Base-by-base conservation (phyloP, 1,140 invertebrate species). In the Sitophilus oryzae region DNA sequence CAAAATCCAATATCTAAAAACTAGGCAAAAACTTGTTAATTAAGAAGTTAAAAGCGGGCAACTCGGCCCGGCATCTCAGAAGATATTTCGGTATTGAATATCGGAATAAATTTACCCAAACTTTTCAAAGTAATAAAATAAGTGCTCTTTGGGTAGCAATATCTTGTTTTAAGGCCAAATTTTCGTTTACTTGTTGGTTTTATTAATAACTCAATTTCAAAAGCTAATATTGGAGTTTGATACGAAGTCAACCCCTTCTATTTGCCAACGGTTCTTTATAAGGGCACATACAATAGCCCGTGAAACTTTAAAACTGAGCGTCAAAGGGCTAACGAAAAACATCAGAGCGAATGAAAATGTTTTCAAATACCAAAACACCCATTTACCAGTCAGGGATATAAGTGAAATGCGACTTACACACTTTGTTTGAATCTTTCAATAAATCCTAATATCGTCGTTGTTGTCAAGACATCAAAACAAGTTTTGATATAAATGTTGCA, bases 11-110 rank as follows among this genome's bases (percentile, higher is more conserved):
- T n/a, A 35, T 19, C 47, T 50, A 50, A 50, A 50, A 50, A 16
- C 36, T 36, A 36, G 36, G 25, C 36, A 50, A 50, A 50, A 50
- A 50, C 35, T 50, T 50, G 47, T 50, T 50, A 37, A 50, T 50
- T 50, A 50, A 30, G 20, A 50, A 50, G 47, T 50, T 50, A 38
- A 50, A 47, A 50, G 36, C 19, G 14, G 35, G 35, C 35, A 38
- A 22, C 36, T 50, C 36, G 47, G 14, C 35, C 36, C 14, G 10
- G 19, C 14, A n/a, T 30, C 16, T 16, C 35, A 21, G 15, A 50
- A 38, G 19, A 50, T 30, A 30, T 38, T 50, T 40, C 35, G 47
- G 34, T 50, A 50, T 50, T 37, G 47, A 50, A 50, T 38, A 36
- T 50, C 40, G 47, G 36, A 50, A 50, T 50, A 50, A 38, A 50